phyloP scores from a whole-genome alignment of 1,140 invertebrate genomes.

The Apis cerana region DNA sequence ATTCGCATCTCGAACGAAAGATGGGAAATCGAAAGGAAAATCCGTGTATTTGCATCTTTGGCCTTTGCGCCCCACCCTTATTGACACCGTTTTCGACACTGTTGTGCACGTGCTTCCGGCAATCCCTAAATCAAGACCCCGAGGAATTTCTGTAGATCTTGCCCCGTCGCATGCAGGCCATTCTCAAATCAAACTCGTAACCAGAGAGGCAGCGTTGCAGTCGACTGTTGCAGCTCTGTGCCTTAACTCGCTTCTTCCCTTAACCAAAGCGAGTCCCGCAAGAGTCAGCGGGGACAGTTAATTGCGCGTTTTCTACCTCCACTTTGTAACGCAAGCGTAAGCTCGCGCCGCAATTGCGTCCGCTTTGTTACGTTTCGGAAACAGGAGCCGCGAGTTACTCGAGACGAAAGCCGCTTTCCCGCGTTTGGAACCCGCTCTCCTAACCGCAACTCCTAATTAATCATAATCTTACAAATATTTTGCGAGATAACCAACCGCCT shows the following conservation, averaged over 20 bases:
- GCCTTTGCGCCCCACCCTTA: neutral
- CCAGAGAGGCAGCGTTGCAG: neutral
- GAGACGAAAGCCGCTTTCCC: neutral
- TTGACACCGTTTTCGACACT: neutral
- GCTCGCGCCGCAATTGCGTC: neutral
- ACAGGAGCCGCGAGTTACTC: neutral
- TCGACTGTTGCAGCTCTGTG: neutral
- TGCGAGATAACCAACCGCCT: neutral
- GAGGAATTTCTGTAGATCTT: slow-evolving; percentile 15
- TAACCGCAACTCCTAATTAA: neutral
- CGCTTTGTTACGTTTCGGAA: slow-evolving; percentile 4
- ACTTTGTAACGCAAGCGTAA: slow-evolving; percentile 6
- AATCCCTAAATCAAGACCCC: neutral
- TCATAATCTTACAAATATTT: neutral
- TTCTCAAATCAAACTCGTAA: slow-evolving; percentile 33
- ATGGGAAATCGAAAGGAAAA: neutral
- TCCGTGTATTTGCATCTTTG: neutral
- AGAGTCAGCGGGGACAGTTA: slow-evolving; percentile 25
- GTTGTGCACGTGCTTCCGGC: neutral
- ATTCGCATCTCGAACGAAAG: no score
- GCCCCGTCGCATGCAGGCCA: neutral
- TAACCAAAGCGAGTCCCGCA: neutral
- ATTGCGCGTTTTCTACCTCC: slow-evolving; percentile 25
- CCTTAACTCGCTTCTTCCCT: neutral
- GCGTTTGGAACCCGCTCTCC: neutral